phyloP scores from a whole-genome alignment of 2,113 vertebrate genomes.

The Sphyrna mokarran region DNA sequence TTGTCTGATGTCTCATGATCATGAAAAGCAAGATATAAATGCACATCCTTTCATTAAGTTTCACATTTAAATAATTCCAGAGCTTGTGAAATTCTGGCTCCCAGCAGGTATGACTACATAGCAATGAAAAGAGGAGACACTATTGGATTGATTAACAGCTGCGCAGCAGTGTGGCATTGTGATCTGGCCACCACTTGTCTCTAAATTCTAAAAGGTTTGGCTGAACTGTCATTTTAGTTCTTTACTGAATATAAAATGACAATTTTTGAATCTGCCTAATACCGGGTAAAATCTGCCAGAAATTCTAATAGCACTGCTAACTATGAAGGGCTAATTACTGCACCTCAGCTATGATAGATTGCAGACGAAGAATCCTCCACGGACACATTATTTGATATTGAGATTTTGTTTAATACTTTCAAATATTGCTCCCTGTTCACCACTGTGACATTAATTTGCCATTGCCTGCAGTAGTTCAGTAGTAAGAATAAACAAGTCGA shows the following conservation, averaged over 20 bases:
- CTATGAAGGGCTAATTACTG: neutral
- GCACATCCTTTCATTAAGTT: neutral
- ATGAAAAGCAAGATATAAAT: neutral
- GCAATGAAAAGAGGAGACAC: neutral
- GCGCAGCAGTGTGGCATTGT: neutral
- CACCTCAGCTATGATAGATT: neutral
- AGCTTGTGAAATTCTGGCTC: neutral
- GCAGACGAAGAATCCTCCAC: neutral
- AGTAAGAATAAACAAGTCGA: slow-evolving; percentile 32
- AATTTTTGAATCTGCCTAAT: neutral
- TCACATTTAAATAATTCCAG: neutral
- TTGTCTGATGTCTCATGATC: too few species aligned
- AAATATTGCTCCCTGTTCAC: slow-evolving; percentile 17
- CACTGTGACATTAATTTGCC: slow-evolving; percentile 36
- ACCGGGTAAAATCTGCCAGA: neutral
- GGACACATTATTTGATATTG: slow-evolving; percentile 27
- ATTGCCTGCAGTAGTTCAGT: slow-evolving; percentile 32
- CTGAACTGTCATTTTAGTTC: neutral
- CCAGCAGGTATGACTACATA: neutral
- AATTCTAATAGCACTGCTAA: neutral
- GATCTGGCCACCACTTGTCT: neutral
- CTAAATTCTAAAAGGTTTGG: neutral
- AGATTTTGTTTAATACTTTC: slow-evolving; percentile 32
- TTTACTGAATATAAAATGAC: neutral
- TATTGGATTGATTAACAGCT: neutral